phyloP scores from a whole-genome alignment of 2,888 invertebrate species.

The Allygus modestus region DNA sequence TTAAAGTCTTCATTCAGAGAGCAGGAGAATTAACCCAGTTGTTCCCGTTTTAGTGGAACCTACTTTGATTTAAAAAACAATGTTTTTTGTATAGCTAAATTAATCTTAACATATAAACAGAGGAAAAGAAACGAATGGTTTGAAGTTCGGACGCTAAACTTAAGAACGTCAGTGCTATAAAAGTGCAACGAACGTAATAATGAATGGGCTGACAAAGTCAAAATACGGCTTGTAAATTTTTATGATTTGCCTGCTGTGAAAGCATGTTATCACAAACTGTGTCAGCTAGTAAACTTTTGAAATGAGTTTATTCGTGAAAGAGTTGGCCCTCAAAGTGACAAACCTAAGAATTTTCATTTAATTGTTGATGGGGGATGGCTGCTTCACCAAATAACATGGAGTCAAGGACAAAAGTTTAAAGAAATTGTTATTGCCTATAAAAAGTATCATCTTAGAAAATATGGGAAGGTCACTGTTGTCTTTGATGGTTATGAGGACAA shows the following conservation, averaged over 20 bases:
- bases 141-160: too few species aligned
- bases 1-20: too few species aligned
- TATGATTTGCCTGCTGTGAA: neutral
- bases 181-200: neutral
- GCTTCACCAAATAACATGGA: neutral
- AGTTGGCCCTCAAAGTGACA: neutral
- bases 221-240: neutral
- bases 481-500: neutral
- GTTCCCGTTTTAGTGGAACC: too few species aligned
- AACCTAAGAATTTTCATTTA: neutral
- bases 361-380: neutral
- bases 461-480: constrained; percentile 1
- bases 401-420: neutral
- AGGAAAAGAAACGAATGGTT: too few species aligned
- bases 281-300: too few species aligned
- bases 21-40: too few species aligned
- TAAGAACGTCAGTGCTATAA: too few species aligned
- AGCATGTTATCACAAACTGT: neutral
- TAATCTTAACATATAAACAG: too few species aligned
- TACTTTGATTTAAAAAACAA: too few species aligned
- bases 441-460: neutral
- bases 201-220: neutral
- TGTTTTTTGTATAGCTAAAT: too few species aligned
- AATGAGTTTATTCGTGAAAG: neutral
- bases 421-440: neutral